Conservation (phyloP, 53 echinoderm and acorn worm genomes). For the Temnopleurus reevesii region DNA sequence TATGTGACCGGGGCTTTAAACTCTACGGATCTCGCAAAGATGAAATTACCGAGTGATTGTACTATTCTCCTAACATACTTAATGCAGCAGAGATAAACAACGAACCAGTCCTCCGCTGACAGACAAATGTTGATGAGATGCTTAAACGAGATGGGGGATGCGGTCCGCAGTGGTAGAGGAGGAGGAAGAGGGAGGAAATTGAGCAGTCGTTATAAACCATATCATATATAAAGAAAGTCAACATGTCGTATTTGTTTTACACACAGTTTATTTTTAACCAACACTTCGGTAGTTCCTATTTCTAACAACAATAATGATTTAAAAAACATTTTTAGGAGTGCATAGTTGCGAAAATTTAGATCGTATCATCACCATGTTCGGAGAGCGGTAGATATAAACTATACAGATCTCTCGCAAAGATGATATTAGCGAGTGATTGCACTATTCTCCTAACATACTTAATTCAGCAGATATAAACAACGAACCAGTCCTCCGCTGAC, state of each 20-base stretch:
- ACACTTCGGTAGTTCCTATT: no score
- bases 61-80: not conserved
- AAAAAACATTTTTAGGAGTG: no score
- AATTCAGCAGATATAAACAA: slow-evolving; percentile 7
- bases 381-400: not conserved
- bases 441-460: not conserved
- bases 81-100: slow-evolving; percentile 14
- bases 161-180: not conserved
- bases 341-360: no score
- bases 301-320: no score
- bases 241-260: no score
- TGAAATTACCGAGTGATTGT: not conserved
- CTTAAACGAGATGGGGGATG: not conserved
- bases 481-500: not conserved
- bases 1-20: not conserved
- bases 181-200: not conserved
- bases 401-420: not conserved
- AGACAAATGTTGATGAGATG: slow-evolving; percentile 5
- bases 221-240: no score
- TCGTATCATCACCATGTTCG: no score
- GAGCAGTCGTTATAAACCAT: no score
- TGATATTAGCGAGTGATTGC: not conserved
- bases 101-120: not conserved
- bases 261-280: no score
- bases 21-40: not conserved